These are phyloP conservation scores for Corticium candelabrum DNA, from an alignment of 37 sponge, comb jelly and placozoan species.

Conservation along the genomic window DNA sequence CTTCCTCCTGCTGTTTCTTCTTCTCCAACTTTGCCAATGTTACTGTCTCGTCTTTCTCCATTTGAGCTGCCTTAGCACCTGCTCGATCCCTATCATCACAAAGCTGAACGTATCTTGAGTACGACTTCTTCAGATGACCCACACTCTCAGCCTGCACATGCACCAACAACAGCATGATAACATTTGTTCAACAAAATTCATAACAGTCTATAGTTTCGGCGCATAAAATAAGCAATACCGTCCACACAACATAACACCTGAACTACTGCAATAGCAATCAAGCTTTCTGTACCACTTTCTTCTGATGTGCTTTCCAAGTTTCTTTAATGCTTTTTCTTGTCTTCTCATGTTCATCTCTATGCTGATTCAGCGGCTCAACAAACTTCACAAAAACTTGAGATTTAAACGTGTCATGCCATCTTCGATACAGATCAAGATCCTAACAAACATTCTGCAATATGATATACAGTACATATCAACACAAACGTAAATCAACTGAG, in stretches of 20 bases:
- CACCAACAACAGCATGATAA: background rate
- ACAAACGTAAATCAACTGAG: too few relatives aligned
- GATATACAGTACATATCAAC: too few relatives aligned
- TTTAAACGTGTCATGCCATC: background rate
- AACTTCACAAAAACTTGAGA: background rate
- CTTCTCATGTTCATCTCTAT: background rate
- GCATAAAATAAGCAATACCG: too few relatives aligned
- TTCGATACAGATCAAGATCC: background rate
- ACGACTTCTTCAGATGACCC: background rate
- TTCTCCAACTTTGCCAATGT: background rate
- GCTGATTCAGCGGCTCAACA: conserved; percentile 2
- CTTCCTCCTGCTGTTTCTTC: background rate
- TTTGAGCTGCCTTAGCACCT: background rate
- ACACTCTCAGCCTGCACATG: background rate
- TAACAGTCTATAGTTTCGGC: too few relatives aligned
- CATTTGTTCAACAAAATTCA: background rate
- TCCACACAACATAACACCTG: too few relatives aligned
- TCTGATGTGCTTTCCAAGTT: background rate
- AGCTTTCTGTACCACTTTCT: background rate
- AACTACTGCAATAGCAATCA: too few relatives aligned
- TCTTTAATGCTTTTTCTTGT: background rate
- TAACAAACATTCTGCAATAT: too few relatives aligned
- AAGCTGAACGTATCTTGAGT: background rate
- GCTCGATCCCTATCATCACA: background rate
- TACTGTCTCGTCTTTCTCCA: background rate